Conservation (phyloP, 1,140 invertebrate species). For the Agraylea sexmaculata region DNA sequence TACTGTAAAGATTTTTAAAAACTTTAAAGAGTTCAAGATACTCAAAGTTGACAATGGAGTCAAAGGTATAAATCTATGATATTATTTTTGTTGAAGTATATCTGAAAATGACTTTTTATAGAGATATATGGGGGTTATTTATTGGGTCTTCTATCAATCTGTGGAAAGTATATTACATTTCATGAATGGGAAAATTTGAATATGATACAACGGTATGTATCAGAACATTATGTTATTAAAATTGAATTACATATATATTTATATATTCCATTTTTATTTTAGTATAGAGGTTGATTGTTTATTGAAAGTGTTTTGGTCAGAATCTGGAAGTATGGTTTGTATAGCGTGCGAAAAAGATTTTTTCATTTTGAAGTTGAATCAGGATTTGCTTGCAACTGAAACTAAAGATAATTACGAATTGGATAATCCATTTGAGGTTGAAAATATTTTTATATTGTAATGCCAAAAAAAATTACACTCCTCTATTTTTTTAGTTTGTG, state of each 20-base stretch:
- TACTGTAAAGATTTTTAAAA: conserved; percentile 91
- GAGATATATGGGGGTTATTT: conserved; percentile 93
- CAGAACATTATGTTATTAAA: too few relatives aligned
- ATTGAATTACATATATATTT: too few relatives aligned
- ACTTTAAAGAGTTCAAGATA: conserved; percentile 93
- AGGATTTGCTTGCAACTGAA: too few relatives aligned
- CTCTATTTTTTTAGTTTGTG: too few relatives aligned
- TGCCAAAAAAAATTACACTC: too few relatives aligned
- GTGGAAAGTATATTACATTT: conserved; percentile 86
- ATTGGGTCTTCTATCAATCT: conserved; percentile 86
- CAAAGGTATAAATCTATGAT: conserved; percentile 50
- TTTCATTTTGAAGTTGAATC: not conserved
- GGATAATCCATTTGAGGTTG: too few relatives aligned
- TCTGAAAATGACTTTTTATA: conserved; percentile 26
- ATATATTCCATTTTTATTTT: too few relatives aligned
- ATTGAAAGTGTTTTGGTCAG: too few relatives aligned
- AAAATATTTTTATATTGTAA: too few relatives aligned
- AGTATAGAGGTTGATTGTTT: too few relatives aligned
- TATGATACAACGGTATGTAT: conserved; percentile 59
- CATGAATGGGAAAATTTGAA: conserved; percentile 96
- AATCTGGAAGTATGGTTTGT: not conserved
- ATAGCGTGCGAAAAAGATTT: not conserved
- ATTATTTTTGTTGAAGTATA: not conserved
- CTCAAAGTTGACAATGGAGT: conserved; percentile 95
- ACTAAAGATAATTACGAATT: too few relatives aligned